phyloP scores from a whole-genome alignment of 1,140 invertebrate genomes.

The Drosophila parabipectinata region DNA sequence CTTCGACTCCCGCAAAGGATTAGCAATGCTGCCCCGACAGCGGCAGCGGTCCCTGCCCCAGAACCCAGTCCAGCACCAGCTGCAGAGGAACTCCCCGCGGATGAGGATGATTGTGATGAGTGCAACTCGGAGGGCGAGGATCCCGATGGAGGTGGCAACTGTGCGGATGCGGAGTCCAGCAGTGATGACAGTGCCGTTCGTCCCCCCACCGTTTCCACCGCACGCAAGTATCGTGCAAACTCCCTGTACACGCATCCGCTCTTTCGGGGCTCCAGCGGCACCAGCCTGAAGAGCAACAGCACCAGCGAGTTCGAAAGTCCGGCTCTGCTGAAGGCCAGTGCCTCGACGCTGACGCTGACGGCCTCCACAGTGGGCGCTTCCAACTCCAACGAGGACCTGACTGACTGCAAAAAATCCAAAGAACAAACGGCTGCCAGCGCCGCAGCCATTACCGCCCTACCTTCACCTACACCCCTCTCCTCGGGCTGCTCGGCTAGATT shows the following conservation, averaged over 20 bases:
- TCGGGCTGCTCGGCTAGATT: constrained; percentile 21
- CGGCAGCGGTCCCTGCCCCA: background rate
- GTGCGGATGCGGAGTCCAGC: constrained; percentile 79
- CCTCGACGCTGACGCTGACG: constrained; percentile 48
- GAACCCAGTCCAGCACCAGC: constrained; percentile 11
- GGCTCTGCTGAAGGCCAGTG: constrained; percentile 44
- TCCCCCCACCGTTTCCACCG: constrained; percentile 50
- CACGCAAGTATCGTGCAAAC: constrained; percentile 78
- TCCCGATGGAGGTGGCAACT: constrained; percentile 76
- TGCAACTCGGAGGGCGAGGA: constrained; percentile 69
- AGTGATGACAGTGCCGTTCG: constrained; percentile 77
- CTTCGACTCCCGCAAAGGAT: constrained; percentile 61
- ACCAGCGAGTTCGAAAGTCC: constrained; percentile 44
- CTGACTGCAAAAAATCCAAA: constrained; percentile 53
- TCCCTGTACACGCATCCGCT: constrained; percentile 73
- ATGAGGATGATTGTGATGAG: constrained; percentile 73
- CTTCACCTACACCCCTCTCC: constrained; percentile 29
- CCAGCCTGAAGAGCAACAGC: constrained; percentile 48
- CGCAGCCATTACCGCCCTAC: constrained; percentile 16
- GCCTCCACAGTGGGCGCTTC: constrained; percentile 20
- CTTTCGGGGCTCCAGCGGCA: constrained; percentile 61
- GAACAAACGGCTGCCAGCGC: constrained; percentile 32
- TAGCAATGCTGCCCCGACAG: constrained; percentile 22
- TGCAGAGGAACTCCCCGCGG: constrained; percentile 6
- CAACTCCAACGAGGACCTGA: constrained; percentile 54